A percentile compares a stretch with the other conserved stretches of the same genome.
Conservation (phyloP, 2,113 vertebrate species). For the Equus przewalskii region DNA sequence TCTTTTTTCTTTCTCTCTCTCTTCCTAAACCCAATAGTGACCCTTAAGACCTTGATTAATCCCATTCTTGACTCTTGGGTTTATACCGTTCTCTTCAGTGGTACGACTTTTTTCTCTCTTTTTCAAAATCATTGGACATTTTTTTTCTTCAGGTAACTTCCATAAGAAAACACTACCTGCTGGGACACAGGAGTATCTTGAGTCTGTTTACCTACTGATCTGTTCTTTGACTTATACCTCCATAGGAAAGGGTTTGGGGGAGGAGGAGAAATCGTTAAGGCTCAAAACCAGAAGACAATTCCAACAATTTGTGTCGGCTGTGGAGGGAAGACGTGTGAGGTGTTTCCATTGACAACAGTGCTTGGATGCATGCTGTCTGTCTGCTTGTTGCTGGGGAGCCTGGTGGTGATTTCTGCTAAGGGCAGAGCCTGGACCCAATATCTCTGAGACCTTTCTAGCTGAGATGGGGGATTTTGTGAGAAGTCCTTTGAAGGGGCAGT, state of each 20-base stretch:
- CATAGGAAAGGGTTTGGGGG: not conserved
- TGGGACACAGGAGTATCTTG: not conserved
- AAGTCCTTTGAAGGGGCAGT: not conserved
- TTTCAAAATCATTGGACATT: not conserved
- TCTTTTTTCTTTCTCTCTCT: not conserved
- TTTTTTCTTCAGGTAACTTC: not conserved
- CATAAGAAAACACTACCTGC: not conserved
- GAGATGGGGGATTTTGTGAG: not conserved
- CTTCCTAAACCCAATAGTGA: not conserved
- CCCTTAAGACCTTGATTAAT: not conserved
- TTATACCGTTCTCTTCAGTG: not conserved
- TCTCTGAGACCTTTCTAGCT: not conserved
- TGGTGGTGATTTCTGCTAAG: not conserved
- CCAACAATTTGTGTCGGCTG: not conserved
- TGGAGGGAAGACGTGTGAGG: not conserved
- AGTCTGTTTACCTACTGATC: not conserved
- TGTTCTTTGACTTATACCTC: not conserved
- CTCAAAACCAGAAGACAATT: not conserved
- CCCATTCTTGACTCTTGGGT: not conserved
- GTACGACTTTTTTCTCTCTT: not conserved
- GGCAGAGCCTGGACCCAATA: not conserved
- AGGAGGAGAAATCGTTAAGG: not conserved
- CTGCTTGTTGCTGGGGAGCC: not conserved
- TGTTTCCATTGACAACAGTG: rapidly evolving
- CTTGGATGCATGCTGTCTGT: not conserved